Evolutionary conservation across 2,888 invertebrate species (phyloP).

Genomic region (Coelinius sp.): DNA sequence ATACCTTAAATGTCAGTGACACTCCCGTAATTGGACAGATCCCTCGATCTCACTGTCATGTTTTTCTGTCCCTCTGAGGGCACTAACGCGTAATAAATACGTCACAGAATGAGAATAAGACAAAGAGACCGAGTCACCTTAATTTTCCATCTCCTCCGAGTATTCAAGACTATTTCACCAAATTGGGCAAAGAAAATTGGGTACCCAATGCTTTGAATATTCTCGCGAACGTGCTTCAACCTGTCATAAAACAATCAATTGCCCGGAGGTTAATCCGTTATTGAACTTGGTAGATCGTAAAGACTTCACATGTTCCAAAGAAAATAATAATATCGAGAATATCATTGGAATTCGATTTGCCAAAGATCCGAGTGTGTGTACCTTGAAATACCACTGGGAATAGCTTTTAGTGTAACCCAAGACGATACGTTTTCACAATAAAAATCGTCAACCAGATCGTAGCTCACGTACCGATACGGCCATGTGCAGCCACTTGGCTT

Average conservation of each 20-base stretch:
- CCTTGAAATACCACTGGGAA: background rate
- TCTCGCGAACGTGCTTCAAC: slow-evolving; percentile 43
- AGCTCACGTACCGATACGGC: slow-evolving; percentile 64
- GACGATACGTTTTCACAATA: slow-evolving; percentile 50
- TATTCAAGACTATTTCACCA: slow-evolving; percentile 41
- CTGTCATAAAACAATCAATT: slow-evolving; percentile 48
- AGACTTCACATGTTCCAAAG: slow-evolving; percentile 35
- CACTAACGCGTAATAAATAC: slow-evolving; percentile 49
- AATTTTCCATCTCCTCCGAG: slow-evolving; percentile 36
- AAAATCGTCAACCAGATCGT: slow-evolving; percentile 70
- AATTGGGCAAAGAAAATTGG: slow-evolving; percentile 45
- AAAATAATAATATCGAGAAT: background rate
- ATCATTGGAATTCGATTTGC: slow-evolving; percentile 25
- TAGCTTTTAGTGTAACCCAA: background rate
- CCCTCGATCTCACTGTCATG: slow-evolving; percentile 39
- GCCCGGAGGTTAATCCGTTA: slow-evolving; percentile 33
- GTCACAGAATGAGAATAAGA: slow-evolving; percentile 38
- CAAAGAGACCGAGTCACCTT: background rate
- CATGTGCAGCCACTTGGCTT: slow-evolving; percentile 46
- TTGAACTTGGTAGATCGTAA: slow-evolving; percentile 41
- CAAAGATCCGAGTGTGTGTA: background rate
- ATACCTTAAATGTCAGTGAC: slow-evolving; percentile 41
- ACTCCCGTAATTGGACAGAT: slow-evolving; percentile 49
- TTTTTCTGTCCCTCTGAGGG: slow-evolving; percentile 36
- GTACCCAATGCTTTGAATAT: background rate